Evolutionary conservation across 2,888 invertebrate genomes (phyloP).

Genomic region (Agrilus cyanescens): DNA sequence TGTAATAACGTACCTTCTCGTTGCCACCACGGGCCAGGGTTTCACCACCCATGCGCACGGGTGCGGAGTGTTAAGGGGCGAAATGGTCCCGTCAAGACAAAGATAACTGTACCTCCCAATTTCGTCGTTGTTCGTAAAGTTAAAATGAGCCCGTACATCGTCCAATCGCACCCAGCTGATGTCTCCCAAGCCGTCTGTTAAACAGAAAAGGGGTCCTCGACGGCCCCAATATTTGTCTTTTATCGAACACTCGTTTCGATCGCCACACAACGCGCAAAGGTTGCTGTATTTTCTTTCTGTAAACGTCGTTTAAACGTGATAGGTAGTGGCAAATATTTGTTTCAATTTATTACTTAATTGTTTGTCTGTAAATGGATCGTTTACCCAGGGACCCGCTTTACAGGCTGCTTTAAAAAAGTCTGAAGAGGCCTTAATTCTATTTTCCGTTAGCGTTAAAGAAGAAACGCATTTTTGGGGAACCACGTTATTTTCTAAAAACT

Average conservation of each 20-base stretch:
- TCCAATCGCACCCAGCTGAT: constrained; percentile 70
- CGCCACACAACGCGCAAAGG: constrained; percentile 60
- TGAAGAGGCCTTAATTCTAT: constrained; percentile 61
- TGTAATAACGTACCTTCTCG: constrained; percentile 42
- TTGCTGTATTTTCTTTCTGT: constrained; percentile 53
- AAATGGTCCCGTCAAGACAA: constrained; percentile 63
- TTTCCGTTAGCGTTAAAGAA: constrained; percentile 56
- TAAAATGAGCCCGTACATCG: constrained; percentile 55
- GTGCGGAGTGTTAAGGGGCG: constrained; percentile 40
- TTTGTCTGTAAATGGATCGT: constrained; percentile 49
- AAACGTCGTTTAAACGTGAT: constrained; percentile 10
- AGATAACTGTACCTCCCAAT: constrained; percentile 53
- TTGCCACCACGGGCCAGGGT: constrained; percentile 66
- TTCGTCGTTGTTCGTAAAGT: constrained; percentile 35
- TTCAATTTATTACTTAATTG: constrained; percentile 46
- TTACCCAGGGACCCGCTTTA: constrained; percentile 76
- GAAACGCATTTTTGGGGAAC: constrained; percentile 62
- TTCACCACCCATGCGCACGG: constrained; percentile 70
- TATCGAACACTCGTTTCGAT: constrained; percentile 45
- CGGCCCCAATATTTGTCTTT: constrained; percentile 75
- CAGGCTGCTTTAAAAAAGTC: constrained; percentile 70
- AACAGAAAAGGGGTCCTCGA: constrained; percentile 67
- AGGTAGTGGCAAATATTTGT: too few relatives aligned
- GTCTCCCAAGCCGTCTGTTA: constrained; percentile 67
- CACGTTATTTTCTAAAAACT: constrained; percentile 64